A percentile compares a stretch with the other conserved stretches of the same genome.
These are phyloP conservation scores for Zonotrichia albicollis DNA, from an alignment of 2,797 vertebrate genomes.

Conservation along the genomic window DNA sequence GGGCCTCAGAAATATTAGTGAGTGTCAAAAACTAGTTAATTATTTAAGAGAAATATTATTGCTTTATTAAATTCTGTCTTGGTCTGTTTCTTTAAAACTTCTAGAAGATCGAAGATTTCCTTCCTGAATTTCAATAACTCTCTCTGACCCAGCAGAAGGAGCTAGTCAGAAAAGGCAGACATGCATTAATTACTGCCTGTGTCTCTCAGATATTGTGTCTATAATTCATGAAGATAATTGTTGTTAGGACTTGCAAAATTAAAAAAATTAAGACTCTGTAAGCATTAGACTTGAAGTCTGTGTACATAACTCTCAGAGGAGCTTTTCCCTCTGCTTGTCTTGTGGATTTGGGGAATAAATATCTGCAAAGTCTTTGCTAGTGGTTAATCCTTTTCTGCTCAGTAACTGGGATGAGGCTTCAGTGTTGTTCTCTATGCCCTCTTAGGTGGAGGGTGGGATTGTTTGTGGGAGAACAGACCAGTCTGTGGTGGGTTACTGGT, in stretches of 20 bases:
- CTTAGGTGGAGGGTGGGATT: background rate
- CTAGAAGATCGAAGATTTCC: conserved; percentile 51
- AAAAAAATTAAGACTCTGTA: conserved; percentile 50
- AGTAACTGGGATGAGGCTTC: background rate
- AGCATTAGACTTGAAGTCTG: conserved; percentile 19
- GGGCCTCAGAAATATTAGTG: conserved; percentile 5
- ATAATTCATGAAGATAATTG: conserved; percentile 72
- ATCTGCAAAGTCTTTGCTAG: background rate
- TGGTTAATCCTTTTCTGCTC: conserved; percentile 21
- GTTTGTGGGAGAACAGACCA: background rate
- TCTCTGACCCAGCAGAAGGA: conserved; percentile 66
- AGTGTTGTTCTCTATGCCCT: background rate
- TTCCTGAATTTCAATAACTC: conserved; percentile 67
- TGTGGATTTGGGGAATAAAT: conserved; percentile 52
- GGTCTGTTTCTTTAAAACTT: conserved; percentile 60
- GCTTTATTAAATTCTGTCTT: conserved; percentile 66
- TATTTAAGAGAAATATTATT: conserved; percentile 72
- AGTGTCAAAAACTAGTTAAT: conserved; percentile 63
- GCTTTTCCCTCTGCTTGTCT: conserved; percentile 31
- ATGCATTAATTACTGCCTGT: conserved; percentile 68
- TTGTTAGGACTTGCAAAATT: conserved; percentile 35
- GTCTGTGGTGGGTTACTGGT: background rate
- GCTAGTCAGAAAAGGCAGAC: conserved; percentile 62
- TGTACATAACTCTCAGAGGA: conserved; percentile 30
- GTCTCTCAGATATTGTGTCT: conserved; percentile 50